Conservation (phyloP, 2,113 vertebrate genomes). For the Zosterops lateralis region DNA sequence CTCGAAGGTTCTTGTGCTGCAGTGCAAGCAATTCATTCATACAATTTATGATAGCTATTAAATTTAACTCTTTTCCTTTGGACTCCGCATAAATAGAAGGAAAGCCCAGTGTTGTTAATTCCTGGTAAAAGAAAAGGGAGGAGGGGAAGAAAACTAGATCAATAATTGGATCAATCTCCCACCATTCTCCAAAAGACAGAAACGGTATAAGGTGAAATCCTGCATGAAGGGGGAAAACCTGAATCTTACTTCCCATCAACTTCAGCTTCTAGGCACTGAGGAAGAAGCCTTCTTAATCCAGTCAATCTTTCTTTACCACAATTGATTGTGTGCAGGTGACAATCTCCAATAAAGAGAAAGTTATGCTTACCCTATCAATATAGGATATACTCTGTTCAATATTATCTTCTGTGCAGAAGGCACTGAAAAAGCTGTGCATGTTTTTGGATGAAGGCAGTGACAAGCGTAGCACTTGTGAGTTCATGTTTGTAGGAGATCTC, state of each 20-base stretch:
- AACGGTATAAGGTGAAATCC: background rate
- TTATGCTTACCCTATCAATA: conserved; percentile 84
- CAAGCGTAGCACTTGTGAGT: conserved; percentile 73
- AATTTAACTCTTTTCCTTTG: conserved; percentile 76
- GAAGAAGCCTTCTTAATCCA: background rate
- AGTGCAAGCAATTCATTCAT: conserved; percentile 88
- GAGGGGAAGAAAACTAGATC: background rate
- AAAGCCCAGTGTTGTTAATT: conserved; percentile 85
- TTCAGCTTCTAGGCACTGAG: background rate
- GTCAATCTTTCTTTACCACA: background rate
- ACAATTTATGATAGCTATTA: conserved; percentile 84
- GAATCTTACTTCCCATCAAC: background rate
- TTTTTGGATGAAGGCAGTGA: conserved; percentile 78
- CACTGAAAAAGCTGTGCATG: conserved; percentile 80
- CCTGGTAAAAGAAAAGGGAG: conserved; percentile 73
- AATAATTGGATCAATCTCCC: background rate
- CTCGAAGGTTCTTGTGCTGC: conserved; percentile 80
- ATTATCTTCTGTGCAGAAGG: conserved; percentile 95
- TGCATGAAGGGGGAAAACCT: background rate
- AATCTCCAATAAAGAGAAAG: background rate
- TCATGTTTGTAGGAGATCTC: conserved; percentile 80
- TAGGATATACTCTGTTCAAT: conserved; percentile 87
- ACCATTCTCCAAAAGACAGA: background rate
- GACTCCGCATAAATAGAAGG: conserved; percentile 79
- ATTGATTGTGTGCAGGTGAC: background rate